These are phyloP conservation scores for Phataginus tricuspis DNA, from an alignment of 2,797 vertebrate species.

Conservation along the genomic window DNA sequence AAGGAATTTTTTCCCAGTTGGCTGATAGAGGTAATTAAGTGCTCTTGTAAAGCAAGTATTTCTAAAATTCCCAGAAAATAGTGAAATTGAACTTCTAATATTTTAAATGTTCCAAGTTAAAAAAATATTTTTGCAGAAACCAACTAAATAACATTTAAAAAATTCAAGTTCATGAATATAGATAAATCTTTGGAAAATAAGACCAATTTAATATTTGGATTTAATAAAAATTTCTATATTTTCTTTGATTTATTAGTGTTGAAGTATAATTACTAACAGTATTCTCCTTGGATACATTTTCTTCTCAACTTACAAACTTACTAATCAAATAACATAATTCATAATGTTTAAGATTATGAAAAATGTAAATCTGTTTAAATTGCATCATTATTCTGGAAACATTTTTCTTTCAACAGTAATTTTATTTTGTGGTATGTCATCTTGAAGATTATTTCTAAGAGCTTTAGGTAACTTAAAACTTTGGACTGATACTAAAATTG, in stretches of 20 bases:
- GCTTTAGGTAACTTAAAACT: background rate
- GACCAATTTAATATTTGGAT: background rate
- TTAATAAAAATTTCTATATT: background rate
- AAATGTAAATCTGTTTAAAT: background rate
- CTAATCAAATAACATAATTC: background rate
- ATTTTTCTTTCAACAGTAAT: background rate
- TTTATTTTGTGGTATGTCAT: background rate
- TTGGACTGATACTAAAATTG: background rate
- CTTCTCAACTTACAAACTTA: conserved; percentile 6
- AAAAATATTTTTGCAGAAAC: background rate
- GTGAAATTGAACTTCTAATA: background rate
- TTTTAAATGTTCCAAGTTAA: conserved; percentile 16
- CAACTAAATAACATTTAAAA: conserved; percentile 3
- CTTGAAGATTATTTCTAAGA: conserved; percentile 11
- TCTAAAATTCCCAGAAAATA: background rate
- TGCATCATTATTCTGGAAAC: background rate
- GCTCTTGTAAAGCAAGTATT: background rate
- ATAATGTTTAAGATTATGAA: conserved; percentile 24
- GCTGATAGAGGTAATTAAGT: background rate
- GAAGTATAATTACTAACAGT: conserved; percentile 1
- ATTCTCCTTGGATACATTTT: background rate
- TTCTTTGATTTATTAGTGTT: background rate
- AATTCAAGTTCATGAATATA: background rate
- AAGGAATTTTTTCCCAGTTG: background rate
- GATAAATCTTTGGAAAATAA: background rate